Evolutionary conservation across 2,888 invertebrate species (phyloP).

Genomic region (Patella caerulea): DNA sequence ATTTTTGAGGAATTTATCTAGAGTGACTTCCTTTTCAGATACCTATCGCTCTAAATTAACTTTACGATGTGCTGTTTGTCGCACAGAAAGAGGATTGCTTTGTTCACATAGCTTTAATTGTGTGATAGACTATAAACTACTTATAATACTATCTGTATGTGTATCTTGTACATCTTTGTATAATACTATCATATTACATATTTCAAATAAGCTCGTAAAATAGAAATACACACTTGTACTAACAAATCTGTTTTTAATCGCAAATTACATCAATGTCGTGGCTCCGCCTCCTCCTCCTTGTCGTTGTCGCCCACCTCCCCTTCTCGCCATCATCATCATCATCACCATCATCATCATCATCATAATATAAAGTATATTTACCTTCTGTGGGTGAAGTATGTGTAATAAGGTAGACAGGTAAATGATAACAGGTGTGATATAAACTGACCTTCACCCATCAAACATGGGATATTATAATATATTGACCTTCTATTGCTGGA

Average conservation of each 20-base stretch:
- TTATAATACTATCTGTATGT: no score
- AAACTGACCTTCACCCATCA: slow-evolving; percentile 6
- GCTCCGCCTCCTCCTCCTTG: not conserved
- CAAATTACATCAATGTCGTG: slow-evolving; percentile 9
- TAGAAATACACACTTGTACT: no score
- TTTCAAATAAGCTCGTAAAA: no score
- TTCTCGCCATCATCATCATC: slow-evolving; percentile 10
- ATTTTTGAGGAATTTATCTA: no score
- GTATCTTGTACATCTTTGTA: no score
- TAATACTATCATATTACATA: no score
- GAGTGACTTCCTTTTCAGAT: no score
- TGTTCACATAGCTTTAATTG: no score
- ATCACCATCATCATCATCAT: slow-evolving; percentile 26
- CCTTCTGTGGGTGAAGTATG: not conserved
- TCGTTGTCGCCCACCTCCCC: not conserved
- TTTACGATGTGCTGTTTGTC: no score
- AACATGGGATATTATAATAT: not conserved
- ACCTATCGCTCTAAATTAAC: no score
- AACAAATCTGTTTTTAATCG: not conserved
- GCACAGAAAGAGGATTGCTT: no score
- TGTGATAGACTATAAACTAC: no score
- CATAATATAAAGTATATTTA: not conserved
- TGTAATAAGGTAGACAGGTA: not conserved
- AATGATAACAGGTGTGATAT: not conserved
- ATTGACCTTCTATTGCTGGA: not conserved